Base-by-base conservation (phyloP, 2,113 vertebrate species). In the Oncorhynchus masou region DNA sequence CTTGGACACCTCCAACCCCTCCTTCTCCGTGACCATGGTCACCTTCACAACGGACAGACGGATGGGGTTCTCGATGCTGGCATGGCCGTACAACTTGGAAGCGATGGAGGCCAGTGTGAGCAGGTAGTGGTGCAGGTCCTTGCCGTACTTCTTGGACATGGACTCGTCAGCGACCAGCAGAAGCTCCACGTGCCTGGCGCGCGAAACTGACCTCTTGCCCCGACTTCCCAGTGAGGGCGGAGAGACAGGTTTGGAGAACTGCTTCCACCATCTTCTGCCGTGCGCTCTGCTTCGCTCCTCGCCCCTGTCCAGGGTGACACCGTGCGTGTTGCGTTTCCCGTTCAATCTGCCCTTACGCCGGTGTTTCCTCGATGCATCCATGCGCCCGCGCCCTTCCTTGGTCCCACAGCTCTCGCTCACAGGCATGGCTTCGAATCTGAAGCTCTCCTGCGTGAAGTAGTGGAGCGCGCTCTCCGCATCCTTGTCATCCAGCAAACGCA, bases 61-160 rank as follows among this genome's bases (percentile, higher is more conserved):
- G 81, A 99, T 93, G 60, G 96, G 96, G 93, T 99, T 99, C 92
- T 99, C 98, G 82, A 99, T 96, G 92, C 97, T 99, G 74, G 97
- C 96, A 78, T 99, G 97, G 1, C 96, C 96, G 83, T 98, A 99
- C 74, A 99, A 93, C 71, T 94, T 93, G 57, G 97, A 98, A 29
- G 98, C 97, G 79, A 99, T 97, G 89, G 96, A 95, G 59, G 96
- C 94, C 90, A 99, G 89, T 0, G 98, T 99, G 85, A 99, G 92
- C 84, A 99, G 88, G 90, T 99, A 99, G 87, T 99, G 96, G 80
- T 96, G 94, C 80, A 99, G 84, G 76, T 96, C 96, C 74, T 93
- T 94, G 20, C 97, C 97, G 51, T 99, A 98, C 87, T 98, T 96
- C 82, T 93, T 92, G 12, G 80, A 85, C 98, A 99, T 99, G 83